A percentile compares a stretch with the other conserved stretches of the same genome.
Evolutionary conservation across 2,113 vertebrate species (phyloP).

Genomic region (Mandrillus leucophaeus): DNA sequence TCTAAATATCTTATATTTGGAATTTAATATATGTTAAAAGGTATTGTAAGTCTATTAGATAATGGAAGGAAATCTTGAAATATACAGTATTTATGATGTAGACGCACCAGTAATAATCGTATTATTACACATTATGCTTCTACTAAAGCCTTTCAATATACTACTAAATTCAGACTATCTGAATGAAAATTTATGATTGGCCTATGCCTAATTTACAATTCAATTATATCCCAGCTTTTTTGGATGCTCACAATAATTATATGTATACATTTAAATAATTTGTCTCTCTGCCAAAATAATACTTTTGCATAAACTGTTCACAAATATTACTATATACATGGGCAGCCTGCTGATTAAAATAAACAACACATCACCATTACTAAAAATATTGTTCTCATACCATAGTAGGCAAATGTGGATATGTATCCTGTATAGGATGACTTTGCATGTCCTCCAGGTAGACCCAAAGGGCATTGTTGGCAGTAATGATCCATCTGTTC

Average conservation of each 20-base stretch:
- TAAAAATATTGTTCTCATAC: conserved; percentile 45
- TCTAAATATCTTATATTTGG: conserved; percentile 19
- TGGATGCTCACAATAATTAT: not conserved
- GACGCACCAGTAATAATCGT: conserved; percentile 9
- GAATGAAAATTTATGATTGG: conserved; percentile 47
- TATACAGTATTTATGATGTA: not conserved
- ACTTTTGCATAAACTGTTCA: conserved; percentile 37
- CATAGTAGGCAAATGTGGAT: conserved; percentile 66
- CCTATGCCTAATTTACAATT: not conserved
- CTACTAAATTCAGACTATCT: conserved; percentile 42
- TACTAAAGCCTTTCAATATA: conserved; percentile 18
- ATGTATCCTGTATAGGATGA: conserved; percentile 75
- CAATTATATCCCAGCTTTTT: not conserved
- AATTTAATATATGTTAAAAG: not conserved
- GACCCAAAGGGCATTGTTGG: conserved; percentile 84
- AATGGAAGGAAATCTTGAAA: conserved; percentile 25
- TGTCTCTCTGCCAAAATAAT: not conserved
- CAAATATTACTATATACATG: conserved; percentile 23
- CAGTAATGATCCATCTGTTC: conserved; percentile 91
- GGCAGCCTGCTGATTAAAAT: not conserved
- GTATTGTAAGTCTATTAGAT: not conserved
- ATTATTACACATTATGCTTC: not conserved
- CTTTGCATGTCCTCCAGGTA: conserved; percentile 87
- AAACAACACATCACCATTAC: not conserved
- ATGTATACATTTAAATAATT: not conserved